Evolutionary conservation across 2,797 vertebrate species (phyloP).

Genomic region (Gobionotothen gibberifrons): DNA sequence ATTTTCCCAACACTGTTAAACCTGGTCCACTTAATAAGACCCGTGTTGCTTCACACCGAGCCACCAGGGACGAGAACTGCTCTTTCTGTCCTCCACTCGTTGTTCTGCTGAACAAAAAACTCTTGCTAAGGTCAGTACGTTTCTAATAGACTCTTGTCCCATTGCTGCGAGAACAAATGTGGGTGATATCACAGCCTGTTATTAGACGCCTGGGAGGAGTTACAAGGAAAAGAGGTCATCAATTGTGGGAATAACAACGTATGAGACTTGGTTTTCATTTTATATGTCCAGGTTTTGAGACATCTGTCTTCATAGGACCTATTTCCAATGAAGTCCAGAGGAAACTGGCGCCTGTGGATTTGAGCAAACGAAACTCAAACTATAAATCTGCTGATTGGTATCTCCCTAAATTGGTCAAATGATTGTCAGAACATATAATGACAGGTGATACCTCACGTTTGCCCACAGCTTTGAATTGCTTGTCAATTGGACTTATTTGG

Average conservation of each 20-base stretch:
- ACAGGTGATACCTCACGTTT: neutral
- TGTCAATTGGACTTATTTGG: neutral
- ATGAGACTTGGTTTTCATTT: no score
- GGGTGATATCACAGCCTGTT: conserved; percentile 17
- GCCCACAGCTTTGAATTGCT: neutral
- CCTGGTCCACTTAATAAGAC: conserved; percentile 42
- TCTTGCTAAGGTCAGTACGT: neutral
- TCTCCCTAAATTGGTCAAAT: no score
- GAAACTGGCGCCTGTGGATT: no score
- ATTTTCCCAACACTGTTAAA: no score
- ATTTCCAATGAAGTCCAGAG: no score
- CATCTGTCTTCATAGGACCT: no score
- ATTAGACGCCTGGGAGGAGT: neutral
- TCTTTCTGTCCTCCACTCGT: conserved; percentile 14
- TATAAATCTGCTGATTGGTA: no score
- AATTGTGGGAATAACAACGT: neutral
- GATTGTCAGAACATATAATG: neutral
- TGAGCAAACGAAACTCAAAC: no score
- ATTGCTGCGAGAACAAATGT: conserved; percentile 13
- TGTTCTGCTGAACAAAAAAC: conserved; percentile 1
- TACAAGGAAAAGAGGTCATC: neutral
- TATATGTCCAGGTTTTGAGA: no score
- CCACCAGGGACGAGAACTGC: conserved; percentile 26
- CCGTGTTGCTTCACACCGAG: conserved; percentile 36
- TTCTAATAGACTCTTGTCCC: conserved; percentile 24